Evolutionary conservation across 2,888 invertebrate genomes (phyloP).

Genomic region (Macropis europaea): DNA sequence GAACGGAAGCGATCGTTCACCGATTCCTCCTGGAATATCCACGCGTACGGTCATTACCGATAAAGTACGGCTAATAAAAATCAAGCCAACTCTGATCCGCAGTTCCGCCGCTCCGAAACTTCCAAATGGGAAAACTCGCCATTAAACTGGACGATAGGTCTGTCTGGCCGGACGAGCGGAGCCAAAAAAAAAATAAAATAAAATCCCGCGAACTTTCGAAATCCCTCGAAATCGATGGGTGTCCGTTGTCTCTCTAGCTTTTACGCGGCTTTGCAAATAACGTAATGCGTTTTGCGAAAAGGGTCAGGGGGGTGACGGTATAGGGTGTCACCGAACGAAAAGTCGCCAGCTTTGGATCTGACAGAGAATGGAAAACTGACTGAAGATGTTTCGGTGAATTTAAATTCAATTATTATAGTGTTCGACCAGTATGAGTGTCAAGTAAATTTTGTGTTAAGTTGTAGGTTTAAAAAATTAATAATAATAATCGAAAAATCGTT

Average conservation of each 20-base stretch:
- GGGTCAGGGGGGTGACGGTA: no score
- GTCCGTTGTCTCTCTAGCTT: slow-evolving; percentile 1
- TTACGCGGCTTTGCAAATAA: not conserved
- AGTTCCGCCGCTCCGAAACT: slow-evolving; percentile 40
- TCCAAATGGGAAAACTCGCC: slow-evolving; percentile 46
- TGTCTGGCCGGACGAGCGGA: not conserved
- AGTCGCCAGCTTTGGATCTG: no score
- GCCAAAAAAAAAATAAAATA: not conserved
- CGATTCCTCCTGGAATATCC: slow-evolving; percentile 42
- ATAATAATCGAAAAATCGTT: no score
- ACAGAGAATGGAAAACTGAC: no score
- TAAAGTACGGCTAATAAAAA: slow-evolving; percentile 57
- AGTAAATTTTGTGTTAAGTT: no score
- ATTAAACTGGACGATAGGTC: slow-evolving; percentile 30
- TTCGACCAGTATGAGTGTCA: no score
- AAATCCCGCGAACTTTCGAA: slow-evolving; percentile 25
- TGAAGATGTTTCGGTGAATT: no score
- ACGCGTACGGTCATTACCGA: slow-evolving; percentile 46
- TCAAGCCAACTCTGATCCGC: slow-evolving; percentile 28
- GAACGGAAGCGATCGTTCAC: slow-evolving; percentile 31
- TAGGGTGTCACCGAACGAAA: no score
- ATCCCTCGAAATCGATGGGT: slow-evolving; percentile 25
- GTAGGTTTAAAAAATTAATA: no score
- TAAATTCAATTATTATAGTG: no score
- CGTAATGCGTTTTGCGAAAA: not conserved